Conservation (phyloP, 2,797 vertebrate genomes). For the Cuculus canorus region DNA sequence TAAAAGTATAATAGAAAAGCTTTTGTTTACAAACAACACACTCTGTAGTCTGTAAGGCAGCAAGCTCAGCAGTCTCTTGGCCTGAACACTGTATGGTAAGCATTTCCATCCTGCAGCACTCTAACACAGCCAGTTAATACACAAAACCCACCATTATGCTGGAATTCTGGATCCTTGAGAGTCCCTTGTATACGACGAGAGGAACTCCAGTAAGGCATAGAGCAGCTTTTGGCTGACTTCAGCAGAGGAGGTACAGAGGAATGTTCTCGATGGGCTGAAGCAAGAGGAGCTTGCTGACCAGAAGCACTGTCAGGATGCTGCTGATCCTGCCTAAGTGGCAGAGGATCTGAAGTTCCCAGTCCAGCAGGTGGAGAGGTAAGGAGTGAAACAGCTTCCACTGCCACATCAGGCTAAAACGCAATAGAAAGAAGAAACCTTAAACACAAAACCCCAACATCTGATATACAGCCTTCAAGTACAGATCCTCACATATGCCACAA, state of each 20-base stretch:
- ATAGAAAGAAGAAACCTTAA: not conserved
- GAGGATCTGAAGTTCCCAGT: slow-evolving; percentile 80
- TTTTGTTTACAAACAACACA: not conserved
- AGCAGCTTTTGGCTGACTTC: not conserved
- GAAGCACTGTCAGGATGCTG: not conserved
- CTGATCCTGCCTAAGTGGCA: slow-evolving; percentile 81
- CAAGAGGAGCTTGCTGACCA: slow-evolving; percentile 11
- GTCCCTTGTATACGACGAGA: slow-evolving; percentile 82
- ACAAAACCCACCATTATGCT: slow-evolving; percentile 82
- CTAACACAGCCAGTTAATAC: not conserved
- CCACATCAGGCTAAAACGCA: slow-evolving; percentile 40
- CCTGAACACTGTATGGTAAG: not conserved
- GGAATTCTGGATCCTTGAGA: slow-evolving; percentile 86
- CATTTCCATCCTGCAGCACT: not conserved
- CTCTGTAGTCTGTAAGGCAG: not conserved
- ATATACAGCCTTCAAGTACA: not conserved
- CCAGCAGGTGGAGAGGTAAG: slow-evolving; percentile 79
- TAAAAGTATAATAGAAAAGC: not conserved
- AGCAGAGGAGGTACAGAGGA: not conserved
- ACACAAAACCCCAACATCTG: not conserved
- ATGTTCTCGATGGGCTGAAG: slow-evolving; percentile 13
- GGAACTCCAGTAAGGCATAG: slow-evolving; percentile 55
- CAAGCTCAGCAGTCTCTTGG: not conserved
- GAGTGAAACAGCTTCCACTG: not conserved
- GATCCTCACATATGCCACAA: not conserved